Percentiles rank a stretch among this genome's conserved stretches.
Conservation (phyloP, 1,140 invertebrate species). For the Galleria mellonella region DNA sequence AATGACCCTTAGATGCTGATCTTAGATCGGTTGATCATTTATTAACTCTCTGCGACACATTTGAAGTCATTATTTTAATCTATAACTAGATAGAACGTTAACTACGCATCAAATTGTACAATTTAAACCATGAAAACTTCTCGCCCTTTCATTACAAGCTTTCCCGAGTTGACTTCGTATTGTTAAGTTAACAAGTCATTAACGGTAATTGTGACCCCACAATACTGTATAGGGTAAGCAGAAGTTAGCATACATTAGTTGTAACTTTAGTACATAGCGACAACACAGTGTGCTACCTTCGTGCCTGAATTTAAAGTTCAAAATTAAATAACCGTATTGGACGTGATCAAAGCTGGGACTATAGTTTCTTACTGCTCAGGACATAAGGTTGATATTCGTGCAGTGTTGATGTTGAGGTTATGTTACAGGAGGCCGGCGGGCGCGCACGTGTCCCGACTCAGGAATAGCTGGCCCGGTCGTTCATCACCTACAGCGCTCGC, state of each 20-base stretch:
- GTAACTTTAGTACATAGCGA: background rate
- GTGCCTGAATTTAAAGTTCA: constrained; percentile 2
- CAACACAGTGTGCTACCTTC: background rate
- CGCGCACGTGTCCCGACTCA: background rate
- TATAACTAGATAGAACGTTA: too few species aligned
- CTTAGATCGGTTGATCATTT: too few species aligned
- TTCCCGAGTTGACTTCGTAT: background rate
- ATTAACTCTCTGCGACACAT: too few species aligned
- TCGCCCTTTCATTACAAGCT: constrained; percentile 1
- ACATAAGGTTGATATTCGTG: background rate
- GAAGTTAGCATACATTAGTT: constrained; percentile 2
- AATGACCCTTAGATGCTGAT: too few species aligned
- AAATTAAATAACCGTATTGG: background rate
- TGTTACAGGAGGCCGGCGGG: background rate
- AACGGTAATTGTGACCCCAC: constrained; percentile 3
- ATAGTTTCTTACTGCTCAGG: background rate
- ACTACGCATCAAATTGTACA: background rate
- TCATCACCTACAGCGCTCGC: background rate
- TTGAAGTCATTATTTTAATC: too few species aligned
- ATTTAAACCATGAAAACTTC: constrained; percentile 1
- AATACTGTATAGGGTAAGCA: background rate
- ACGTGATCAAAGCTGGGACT: too few species aligned
- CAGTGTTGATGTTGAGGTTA: background rate
- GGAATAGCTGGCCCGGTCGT: background rate
- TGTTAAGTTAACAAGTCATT: constrained; percentile 4